These are phyloP conservation scores for Chaunax sp. DNA, from an alignment of 2,797 vertebrate genomes.

Conservation along the genomic window DNA sequence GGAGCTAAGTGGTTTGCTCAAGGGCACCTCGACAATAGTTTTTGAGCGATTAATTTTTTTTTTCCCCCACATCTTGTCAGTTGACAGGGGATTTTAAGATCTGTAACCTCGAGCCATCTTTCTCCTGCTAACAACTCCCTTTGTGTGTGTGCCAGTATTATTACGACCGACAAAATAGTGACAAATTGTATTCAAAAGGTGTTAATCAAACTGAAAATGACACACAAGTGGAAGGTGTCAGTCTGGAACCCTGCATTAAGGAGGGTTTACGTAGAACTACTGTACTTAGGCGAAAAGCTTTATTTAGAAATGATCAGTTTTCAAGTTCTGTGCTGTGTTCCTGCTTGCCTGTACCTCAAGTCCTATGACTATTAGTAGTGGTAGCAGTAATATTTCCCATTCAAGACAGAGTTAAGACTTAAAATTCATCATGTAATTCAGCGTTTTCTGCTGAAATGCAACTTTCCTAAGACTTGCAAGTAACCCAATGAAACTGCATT, in stretches of 20 bases:
- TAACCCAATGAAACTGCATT: conserved; percentile 37
- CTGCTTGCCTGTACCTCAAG: not conserved
- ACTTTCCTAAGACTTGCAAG: not conserved
- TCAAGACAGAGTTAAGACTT: not conserved
- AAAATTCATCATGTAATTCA: not conserved
- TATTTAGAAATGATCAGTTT: not conserved
- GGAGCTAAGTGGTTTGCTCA: conserved; percentile 50
- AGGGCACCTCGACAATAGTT: conserved; percentile 41
- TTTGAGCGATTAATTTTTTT: conserved; percentile 45
- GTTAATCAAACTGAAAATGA: conserved; percentile 12
- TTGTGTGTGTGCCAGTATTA: conserved; percentile 11
- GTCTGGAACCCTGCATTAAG: conserved; percentile 6
- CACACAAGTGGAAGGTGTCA: not conserved
- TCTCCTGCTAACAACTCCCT: conserved; percentile 18
- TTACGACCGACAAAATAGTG: conserved; percentile 17
- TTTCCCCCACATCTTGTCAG: conserved; percentile 31
- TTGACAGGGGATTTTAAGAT: conserved; percentile 32
- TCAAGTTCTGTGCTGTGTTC: not conserved
- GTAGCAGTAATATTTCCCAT: not conserved
- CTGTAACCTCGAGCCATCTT: conserved; percentile 43
- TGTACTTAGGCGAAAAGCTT: conserved; percentile 1
- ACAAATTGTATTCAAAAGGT: conserved; percentile 1
- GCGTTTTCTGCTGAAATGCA: conserved; percentile 4
- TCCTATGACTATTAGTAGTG: not conserved
- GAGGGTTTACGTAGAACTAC: not conserved